These are phyloP conservation scores for Sympetrum striolatum DNA, from an alignment of 2,888 invertebrate species.

Conservation along the genomic window DNA sequence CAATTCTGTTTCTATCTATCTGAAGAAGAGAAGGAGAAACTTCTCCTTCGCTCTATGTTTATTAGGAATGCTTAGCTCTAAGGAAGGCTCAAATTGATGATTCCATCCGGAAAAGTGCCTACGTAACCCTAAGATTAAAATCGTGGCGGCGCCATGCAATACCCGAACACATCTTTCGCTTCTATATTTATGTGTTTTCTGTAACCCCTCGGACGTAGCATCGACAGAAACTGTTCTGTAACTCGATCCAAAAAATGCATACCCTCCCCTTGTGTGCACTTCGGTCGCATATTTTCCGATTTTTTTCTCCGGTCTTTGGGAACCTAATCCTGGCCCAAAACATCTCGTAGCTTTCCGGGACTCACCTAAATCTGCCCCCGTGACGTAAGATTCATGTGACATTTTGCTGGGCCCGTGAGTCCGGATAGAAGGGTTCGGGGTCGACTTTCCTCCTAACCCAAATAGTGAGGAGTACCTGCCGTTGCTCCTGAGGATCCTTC, in stretches of 20 bases:
- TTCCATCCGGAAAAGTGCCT: too few relatives aligned
- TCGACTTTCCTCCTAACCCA: background rate
- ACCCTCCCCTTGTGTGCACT: background rate
- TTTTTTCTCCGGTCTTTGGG: background rate
- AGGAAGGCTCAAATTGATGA: too few relatives aligned
- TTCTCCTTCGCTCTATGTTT: too few relatives aligned
- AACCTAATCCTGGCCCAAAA: background rate
- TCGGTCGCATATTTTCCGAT: background rate
- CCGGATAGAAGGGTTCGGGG: conserved; percentile 20
- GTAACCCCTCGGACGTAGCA: too few relatives aligned
- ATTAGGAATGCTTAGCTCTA: too few relatives aligned
- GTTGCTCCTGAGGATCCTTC: background rate
- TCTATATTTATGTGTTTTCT: too few relatives aligned
- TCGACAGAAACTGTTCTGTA: background rate
- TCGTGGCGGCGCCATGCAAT: too few relatives aligned
- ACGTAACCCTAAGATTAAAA: too few relatives aligned
- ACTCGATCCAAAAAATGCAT: background rate
- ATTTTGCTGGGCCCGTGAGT: background rate
- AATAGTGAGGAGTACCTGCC: background rate
- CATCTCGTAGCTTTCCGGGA: background rate
- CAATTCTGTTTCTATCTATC: too few relatives aligned
- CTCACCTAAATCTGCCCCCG: background rate
- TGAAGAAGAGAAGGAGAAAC: too few relatives aligned
- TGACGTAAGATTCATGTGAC: conserved; percentile 16
- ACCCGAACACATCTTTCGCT: too few relatives aligned